These are phyloP conservation scores for Malthinus flaveolus DNA, from an alignment of 2,888 invertebrate genomes.

Conservation along the genomic window DNA sequence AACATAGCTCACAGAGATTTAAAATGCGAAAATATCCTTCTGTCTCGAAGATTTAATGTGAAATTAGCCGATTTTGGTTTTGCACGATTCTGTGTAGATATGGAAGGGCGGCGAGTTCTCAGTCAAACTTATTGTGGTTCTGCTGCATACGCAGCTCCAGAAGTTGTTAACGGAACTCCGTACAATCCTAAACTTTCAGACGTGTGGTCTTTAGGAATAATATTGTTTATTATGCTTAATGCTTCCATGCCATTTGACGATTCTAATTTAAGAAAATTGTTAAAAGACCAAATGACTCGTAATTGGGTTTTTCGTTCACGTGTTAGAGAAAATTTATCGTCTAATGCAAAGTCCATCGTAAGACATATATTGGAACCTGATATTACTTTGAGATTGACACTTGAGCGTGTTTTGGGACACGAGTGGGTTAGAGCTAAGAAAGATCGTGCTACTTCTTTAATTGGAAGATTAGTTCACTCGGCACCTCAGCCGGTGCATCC, in stretches of 20 bases:
- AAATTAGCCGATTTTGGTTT: constrained; percentile 95
- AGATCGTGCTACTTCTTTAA: constrained; percentile 62
- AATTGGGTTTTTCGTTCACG: constrained; percentile 76
- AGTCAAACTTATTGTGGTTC: constrained; percentile 96
- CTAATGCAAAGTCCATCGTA: constrained; percentile 76
- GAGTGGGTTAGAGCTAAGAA: constrained; percentile 73
- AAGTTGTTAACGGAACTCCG: constrained; percentile 87
- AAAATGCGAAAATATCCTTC: constrained; percentile 90
- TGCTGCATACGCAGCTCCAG: constrained; percentile 94
- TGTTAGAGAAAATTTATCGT: constrained; percentile 69
- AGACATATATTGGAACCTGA: constrained; percentile 84
- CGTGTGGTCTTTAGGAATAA: constrained; percentile 91
- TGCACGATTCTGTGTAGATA: constrained; percentile 78
- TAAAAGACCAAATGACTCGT: constrained; percentile 81
- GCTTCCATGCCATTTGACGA: constrained; percentile 95
- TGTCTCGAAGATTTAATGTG: constrained; percentile 83
- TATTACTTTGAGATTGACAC: constrained; percentile 72
- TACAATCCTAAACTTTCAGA: constrained; percentile 89
- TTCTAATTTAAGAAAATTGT: constrained; percentile 76
- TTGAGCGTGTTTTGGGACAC: constrained; percentile 75
- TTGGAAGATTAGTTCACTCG: constrained; percentile 66
- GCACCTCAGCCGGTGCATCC: constrained; percentile 41
- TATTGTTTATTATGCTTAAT: constrained; percentile 92
- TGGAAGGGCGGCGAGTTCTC: constrained; percentile 72
- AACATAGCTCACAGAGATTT: constrained; percentile 89